Conservation (phyloP, 2,888 invertebrate species). For the Vandiemenella viatica region DNA sequence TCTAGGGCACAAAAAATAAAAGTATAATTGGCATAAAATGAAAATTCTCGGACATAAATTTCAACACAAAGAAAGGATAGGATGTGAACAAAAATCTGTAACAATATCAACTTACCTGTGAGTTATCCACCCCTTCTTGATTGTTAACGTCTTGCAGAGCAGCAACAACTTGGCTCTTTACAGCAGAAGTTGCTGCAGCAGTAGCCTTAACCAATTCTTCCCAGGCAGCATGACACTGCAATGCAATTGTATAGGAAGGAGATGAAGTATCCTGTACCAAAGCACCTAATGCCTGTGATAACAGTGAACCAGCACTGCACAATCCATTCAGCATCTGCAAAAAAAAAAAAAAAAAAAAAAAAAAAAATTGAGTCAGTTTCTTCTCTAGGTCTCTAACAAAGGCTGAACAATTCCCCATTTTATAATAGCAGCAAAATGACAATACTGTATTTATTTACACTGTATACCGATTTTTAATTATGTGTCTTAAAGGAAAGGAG, state of each 20-base stretch:
- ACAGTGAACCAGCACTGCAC: constrained; percentile 44
- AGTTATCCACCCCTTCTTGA: constrained; percentile 1
- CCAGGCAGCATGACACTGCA: constrained; percentile 41
- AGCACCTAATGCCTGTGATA: constrained; percentile 41
- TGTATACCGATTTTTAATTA: too few species aligned
- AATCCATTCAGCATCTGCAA: constrained; percentile 43
- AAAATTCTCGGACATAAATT: too few species aligned
- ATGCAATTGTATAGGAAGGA: constrained; percentile 13
- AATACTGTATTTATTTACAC: too few species aligned
- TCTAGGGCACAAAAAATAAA: too few species aligned
- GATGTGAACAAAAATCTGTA: too few species aligned
- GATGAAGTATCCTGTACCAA: constrained; percentile 25
- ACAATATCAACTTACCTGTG: constrained; percentile 6
- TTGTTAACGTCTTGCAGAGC: constrained; percentile 39
- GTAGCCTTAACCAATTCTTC: constrained; percentile 47
- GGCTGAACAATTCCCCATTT: too few species aligned
- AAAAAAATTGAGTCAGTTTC: too few species aligned
- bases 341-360: background rate
- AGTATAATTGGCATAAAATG: too few species aligned
- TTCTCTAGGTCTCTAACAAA: too few species aligned
- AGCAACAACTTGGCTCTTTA: constrained; percentile 45
- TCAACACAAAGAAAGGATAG: too few species aligned
- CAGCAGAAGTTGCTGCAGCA: constrained; percentile 44
- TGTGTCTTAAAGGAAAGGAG: too few species aligned
- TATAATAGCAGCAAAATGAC: too few species aligned